These are phyloP conservation scores for Chaetura pelagica DNA, from an alignment of 2,113 vertebrate species.

Conservation along the genomic window DNA sequence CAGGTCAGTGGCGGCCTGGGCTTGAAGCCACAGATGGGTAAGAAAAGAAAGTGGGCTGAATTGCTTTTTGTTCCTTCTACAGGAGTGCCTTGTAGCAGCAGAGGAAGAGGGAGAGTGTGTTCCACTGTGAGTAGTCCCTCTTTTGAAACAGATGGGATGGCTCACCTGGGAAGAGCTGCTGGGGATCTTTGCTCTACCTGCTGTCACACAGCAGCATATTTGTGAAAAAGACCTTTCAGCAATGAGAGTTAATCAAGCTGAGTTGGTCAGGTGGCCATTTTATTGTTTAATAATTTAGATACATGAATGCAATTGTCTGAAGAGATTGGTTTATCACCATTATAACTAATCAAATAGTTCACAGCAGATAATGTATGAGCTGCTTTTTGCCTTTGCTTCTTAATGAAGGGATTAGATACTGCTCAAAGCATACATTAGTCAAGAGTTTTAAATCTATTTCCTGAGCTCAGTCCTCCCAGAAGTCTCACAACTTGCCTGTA, in stretches of 20 bases:
- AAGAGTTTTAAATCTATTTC: background rate
- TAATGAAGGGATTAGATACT: background rate
- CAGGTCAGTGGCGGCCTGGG: fast-evolving
- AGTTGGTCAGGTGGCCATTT: background rate
- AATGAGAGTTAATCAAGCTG: background rate
- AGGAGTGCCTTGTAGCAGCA: background rate
- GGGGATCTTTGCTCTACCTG: background rate
- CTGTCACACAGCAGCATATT: background rate
- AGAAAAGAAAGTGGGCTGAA: background rate
- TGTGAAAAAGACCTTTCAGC: fast-evolving
- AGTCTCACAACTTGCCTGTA: background rate
- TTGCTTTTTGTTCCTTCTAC: background rate
- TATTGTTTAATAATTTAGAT: background rate
- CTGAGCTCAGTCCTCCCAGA: background rate
- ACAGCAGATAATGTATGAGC: background rate
- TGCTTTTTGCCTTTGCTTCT: background rate
- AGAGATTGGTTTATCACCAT: background rate
- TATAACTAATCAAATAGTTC: background rate
- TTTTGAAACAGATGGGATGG: background rate
- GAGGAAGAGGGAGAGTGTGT: background rate
- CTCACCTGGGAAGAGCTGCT: background rate
- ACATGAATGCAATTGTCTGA: background rate
- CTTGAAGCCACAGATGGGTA: background rate
- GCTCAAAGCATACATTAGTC: background rate
- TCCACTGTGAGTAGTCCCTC: background rate